phyloP scores from a whole-genome alignment of 2,888 invertebrate genomes.

The Aphrophora alni region DNA sequence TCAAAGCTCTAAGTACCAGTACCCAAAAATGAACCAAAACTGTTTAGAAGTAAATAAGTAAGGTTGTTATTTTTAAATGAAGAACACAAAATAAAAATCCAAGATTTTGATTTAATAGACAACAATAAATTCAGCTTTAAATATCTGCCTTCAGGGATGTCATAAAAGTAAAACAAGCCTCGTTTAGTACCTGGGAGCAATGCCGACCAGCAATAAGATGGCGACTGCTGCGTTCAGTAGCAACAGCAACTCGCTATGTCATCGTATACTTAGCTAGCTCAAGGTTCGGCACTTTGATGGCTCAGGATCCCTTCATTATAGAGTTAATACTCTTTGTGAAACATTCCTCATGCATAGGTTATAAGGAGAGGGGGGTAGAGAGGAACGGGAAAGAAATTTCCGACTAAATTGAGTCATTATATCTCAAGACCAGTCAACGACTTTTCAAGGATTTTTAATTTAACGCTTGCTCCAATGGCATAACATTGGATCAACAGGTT shows the following conservation, averaged over 20 bases:
- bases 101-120: no score
- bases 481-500: no score
- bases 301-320: background rate
- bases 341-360: background rate
- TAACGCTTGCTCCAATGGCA: background rate
- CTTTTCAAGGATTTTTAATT: background rate
- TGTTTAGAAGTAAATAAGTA: no score
- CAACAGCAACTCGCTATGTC: background rate
- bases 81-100: no score
- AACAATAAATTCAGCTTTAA: background rate
- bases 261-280: background rate
- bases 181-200: background rate
- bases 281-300: background rate
- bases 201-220: no score
- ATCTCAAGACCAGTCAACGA: background rate
- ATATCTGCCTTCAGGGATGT: background rate
- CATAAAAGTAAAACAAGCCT: background rate
- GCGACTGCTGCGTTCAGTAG: no score
- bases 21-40: no score
- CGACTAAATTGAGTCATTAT: constrained; percentile 6
- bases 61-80: no score
- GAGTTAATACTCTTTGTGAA: background rate
- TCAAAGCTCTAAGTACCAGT: no score
- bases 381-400: background rate
- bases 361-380: background rate